Evolutionary conservation across 2,113 vertebrate species (phyloP).

Genomic region (Lonchura striata): DNA sequence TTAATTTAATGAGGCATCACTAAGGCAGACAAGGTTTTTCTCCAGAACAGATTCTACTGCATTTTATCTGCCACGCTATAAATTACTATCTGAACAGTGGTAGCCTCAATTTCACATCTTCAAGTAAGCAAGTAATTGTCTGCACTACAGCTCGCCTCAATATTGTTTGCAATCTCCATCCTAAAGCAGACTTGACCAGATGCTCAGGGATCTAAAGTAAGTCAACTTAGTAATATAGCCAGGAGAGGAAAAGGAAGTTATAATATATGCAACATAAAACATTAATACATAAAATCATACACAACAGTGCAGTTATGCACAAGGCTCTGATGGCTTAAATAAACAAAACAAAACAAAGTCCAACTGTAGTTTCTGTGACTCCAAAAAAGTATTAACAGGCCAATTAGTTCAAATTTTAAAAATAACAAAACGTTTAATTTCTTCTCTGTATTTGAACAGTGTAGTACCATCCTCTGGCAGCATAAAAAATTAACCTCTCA

Average conservation of each 20-base stretch:
- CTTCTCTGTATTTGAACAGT: neutral
- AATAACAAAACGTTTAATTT: neutral
- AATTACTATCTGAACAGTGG: neutral
- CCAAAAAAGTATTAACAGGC: neutral
- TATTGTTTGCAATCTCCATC: neutral
- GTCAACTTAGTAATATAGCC: neutral
- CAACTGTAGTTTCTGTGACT: neutral
- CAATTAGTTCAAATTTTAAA: neutral
- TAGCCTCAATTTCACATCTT: neutral
- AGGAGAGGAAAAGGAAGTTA: neutral
- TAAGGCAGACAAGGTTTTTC: neutral
- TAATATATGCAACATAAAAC: constrained; percentile 16
- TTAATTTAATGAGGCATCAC: neutral
- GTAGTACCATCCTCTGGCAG: neutral
- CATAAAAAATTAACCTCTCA: neutral
- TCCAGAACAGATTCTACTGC: neutral
- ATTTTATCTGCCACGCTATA: neutral
- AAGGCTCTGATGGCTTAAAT: neutral
- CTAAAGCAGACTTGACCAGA: neutral
- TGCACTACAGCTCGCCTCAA: neutral
- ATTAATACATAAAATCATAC: constrained; percentile 6
- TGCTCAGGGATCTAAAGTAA: neutral
- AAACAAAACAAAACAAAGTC: neutral
- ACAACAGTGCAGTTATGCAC: neutral
- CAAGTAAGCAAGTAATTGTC: neutral